Evolutionary conservation across 2,888 invertebrate species (phyloP), one percentile per base, ranked within the genome.

Genomic region (Rhagium mordax): DNA sequence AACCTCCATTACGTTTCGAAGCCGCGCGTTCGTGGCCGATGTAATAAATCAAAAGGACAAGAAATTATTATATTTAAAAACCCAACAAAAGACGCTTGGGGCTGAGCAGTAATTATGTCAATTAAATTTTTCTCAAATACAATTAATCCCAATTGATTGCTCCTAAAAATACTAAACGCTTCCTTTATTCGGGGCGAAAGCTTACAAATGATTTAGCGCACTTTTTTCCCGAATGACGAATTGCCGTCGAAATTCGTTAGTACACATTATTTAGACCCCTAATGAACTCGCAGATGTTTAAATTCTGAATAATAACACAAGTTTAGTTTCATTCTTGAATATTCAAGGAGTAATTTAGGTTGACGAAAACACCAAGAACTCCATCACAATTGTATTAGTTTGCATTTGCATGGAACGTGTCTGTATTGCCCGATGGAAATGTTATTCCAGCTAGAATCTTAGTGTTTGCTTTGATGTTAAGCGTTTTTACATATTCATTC

Each of bases 321-420:
- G 41, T 69, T 64, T 66, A 51, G 48, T 61, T 69, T 69, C 47
- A 51, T 74, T 68, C 72, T 59, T 70, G 75, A 77, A 74, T 74
- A 74, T 77, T 75, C 73, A 70, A 47, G 60, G 64, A 64, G 72
- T 71, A 74, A 75, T 77, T 74, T 71, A 70, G 59, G 61, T 51
- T 60, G 51, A 62, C 60, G 51, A 70, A 72, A 74, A 60, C 55
- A 64, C 72, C 51, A 66, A 71, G 68, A 69, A 70, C 59, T 71
- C 70, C 72, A 72, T 74, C 78, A 71, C 76, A 73, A 78, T 76
- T 78, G 70, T 74, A 70, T 75, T 51, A 51, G 18, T 68, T 71
- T 60, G 60, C 72, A 74, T 77, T 75, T 77, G 70, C 75, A 74
- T 75, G 65, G 68, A 68, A 70, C 60, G 69, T 72, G 71, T 73